Evolutionary conservation across 53 echinoderm and acorn worm genomes (phyloP).

Genomic region (Henricia sp.): DNA sequence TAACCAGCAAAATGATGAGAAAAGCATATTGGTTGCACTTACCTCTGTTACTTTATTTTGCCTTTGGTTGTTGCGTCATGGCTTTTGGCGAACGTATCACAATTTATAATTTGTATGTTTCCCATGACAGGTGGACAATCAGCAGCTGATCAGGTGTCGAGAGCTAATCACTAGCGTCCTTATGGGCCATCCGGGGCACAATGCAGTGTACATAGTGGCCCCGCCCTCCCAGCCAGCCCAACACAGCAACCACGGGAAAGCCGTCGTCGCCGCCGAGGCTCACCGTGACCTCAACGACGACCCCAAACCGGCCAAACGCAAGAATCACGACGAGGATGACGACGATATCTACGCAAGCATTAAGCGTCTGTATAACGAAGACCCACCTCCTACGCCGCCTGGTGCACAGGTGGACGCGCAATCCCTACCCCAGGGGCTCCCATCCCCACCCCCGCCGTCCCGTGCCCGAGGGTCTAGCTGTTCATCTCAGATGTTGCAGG

Average conservation of each 20-base stretch:
- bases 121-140: conserved; percentile 80
- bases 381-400: conserved; percentile 50
- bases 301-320: conserved; percentile 78
- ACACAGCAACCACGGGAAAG: conserved; percentile 27
- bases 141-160: conserved; percentile 92
- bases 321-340: conserved; percentile 69
- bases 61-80: too few species aligned
- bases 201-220: conserved; percentile 69
- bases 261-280: conserved; percentile 8
- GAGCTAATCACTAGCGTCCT: conserved; percentile 84
- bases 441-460: conserved; percentile 24
- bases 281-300: conserved; percentile 4
- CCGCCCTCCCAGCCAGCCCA: conserved; percentile 50
- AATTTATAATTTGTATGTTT: neutral
- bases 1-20: neutral
- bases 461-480: conserved; percentile 75
- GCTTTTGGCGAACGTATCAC: neutral
- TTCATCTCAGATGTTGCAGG: conserved; percentile 70
- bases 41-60: neutral
- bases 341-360: conserved; percentile 83
- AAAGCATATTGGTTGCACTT: neutral
- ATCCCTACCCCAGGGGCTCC: conserved; percentile 20
- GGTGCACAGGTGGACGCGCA: conserved; percentile 1
- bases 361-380: conserved; percentile 97
- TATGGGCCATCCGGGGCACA: conserved; percentile 75